Base-by-base conservation (phyloP, 2,113 vertebrate species). In the Hydrolagus affinis region DNA sequence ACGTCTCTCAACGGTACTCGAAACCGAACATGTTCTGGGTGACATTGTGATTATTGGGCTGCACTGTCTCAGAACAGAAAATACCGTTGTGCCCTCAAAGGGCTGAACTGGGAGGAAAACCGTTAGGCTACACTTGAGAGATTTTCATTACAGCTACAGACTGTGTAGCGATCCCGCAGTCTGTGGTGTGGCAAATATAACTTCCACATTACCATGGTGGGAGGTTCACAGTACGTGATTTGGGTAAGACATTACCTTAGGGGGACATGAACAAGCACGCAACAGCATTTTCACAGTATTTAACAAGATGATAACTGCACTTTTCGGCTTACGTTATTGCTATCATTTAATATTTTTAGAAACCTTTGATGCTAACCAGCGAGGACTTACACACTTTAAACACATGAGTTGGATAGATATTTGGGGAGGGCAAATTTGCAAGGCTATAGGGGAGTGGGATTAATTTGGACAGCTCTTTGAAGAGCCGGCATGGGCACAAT, bases 271-370 rank as follows among this genome's bases (percentile, higher is more conserved):
- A 60, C 74, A 77, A 77, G 19, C 44, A 57, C 12, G 19, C 59
- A 77, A 77, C 60, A 77, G 60, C 56, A 77, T 17, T 57, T 59
- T 25, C n/a, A 77, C 21, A 59, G 57, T 57, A 14, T 21, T 59
- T 60, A 77, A 60, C 75, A 60, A 59, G 56, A 11, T 32, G n/a
- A 11, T 77, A 60, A 77, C 75, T 77, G 75, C 21, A 60, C 10
- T 59, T 23, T 77, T 59, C 57, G n/a, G 4, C 21, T 59, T 77
- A 77, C 75, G 59, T 77, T 77, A 76, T 77, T 73, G 71, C 11
- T 77, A 21, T 11, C 56, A 77, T 77, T 77, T n/a, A n/a, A 57
- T 77, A 2, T 6, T 59, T 77, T 71, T 23, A 59, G n/a, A 59
- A 57, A 59, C 21, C 21, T 7, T 57, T 77, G 56, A 60, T 59